Base-by-base conservation (phyloP, 1,140 invertebrate species). In the Diabrotica virgifera region DNA sequence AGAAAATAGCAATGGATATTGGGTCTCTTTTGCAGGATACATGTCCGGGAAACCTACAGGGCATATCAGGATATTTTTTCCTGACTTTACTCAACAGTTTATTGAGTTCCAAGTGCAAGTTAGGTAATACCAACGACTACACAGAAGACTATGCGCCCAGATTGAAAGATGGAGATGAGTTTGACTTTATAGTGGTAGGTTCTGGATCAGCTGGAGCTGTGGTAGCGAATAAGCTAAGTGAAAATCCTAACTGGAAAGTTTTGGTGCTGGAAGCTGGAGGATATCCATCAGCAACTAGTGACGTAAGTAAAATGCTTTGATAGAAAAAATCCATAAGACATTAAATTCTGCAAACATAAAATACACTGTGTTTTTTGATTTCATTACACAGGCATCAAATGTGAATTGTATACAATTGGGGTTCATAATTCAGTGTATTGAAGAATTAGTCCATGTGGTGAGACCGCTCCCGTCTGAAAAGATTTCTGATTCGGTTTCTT, bases 181-280 rank as follows among this genome's bases (percentile, higher is more conserved):
- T 24, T 24, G 24, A 24, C 24, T 24, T 24, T 24, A 24, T 24
- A 24, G 24, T 24, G 24, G 24, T 24, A 24, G 73, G 73, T 12
- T 46, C 64, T 8, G 73, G 73, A 51, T 60, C 68, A 51, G 66
- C 66, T 9, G 73, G 73, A 52, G 70, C 66, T 36, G 68, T 72
- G 5, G 68, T 74, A 3, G 70, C 72, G 7, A 71, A 68, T 24
- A 24, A 24, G 24, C 24, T 24, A 24, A 24, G 24, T 24, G 24
- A 24, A 24, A 24, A 24, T 24, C 46, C 59, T 63, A 60, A 70
- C 7, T 73, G 68, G 64, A 71, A 67, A 36, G 61, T 74, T 40
- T 63, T 74, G 36, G 56, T 74, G 5, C 38, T 74, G 10, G 73
- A 74, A 71, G 70, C 73, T 24, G 73, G 73, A 51, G 61, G 51